Conservation (phyloP, 2,113 vertebrate genomes). For the Asarcornis scutulata region DNA sequence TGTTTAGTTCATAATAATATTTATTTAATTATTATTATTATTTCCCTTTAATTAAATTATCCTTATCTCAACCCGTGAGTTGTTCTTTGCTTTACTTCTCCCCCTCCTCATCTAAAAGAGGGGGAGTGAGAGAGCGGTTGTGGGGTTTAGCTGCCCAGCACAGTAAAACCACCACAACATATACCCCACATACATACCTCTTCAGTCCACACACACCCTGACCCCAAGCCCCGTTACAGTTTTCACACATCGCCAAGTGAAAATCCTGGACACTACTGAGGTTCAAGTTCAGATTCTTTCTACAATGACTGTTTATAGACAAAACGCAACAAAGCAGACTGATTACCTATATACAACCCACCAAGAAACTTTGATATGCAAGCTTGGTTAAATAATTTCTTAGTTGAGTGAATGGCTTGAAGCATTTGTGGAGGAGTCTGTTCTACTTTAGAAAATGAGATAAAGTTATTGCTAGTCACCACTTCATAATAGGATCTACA, state of each 20-base stretch:
- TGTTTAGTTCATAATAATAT: too few species aligned
- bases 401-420: neutral
- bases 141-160: too few species aligned
- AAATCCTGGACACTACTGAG: neutral
- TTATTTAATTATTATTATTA: too few species aligned
- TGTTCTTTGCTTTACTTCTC: too few species aligned
- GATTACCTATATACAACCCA: neutral
- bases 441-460: neutral
- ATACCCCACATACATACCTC: neutral
- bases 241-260: neutral
- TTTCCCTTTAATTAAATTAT: too few species aligned
- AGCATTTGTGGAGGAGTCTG: neutral
- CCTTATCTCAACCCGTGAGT: too few species aligned
- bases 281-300: neutral
- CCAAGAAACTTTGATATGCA: neutral
- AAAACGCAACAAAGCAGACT: neutral
- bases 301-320: neutral
- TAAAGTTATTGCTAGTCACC: neutral
- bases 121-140: too few species aligned
- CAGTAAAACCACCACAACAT: neutral
- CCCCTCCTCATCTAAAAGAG: too few species aligned
- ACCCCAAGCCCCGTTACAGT: too few species aligned
- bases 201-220: neutral
- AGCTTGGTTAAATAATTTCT: neutral
- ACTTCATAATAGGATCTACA: neutral